Evolutionary conservation across 1,140 invertebrate genomes (phyloP).

Genomic region (Solenopsis fugax): DNA sequence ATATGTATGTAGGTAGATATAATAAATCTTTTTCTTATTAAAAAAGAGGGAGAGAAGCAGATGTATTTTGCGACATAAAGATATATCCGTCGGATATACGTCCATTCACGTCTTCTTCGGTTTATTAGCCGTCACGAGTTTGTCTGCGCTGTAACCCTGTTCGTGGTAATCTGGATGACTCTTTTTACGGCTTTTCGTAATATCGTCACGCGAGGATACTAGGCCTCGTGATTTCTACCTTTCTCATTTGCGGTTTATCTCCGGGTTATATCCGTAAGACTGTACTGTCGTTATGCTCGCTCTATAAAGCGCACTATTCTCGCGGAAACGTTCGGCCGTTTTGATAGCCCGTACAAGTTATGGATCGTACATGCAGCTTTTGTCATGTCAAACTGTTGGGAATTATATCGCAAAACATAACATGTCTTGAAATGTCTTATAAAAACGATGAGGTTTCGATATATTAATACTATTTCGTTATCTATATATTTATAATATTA

Average conservation of each 20-base stretch:
- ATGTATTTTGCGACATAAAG: not conserved
- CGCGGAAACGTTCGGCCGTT: conserved; percentile 22
- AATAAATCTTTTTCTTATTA: conserved; percentile 3
- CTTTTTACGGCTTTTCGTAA: conserved; percentile 59
- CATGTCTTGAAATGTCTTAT: not conserved
- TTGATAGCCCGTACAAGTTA: conserved; percentile 17
- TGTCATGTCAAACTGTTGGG: conserved; percentile 15
- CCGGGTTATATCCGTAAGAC: conserved; percentile 2
- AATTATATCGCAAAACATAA: conserved; percentile 14
- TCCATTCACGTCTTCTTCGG: conserved; percentile 56
- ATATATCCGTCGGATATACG: conserved; percentile 3
- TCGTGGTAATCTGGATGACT: conserved; percentile 48
- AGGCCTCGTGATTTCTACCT: conserved; percentile 33
- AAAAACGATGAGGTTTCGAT: not conserved
- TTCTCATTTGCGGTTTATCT: conserved; percentile 31
- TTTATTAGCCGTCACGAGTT: conserved; percentile 64
- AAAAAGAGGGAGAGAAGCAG: not conserved
- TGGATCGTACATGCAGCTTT: conserved; percentile 20
- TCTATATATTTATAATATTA: not conserved
- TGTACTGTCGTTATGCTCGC: not conserved
- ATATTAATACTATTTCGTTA: not conserved
- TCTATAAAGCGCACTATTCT: conserved; percentile 27
- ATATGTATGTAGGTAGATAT: too few relatives aligned
- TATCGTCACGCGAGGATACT: conserved; percentile 24
- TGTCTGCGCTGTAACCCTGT: conserved; percentile 58